These are phyloP conservation scores for Ephestia elutella DNA, from an alignment of 1,140 invertebrate genomes.

Conservation along the genomic window DNA sequence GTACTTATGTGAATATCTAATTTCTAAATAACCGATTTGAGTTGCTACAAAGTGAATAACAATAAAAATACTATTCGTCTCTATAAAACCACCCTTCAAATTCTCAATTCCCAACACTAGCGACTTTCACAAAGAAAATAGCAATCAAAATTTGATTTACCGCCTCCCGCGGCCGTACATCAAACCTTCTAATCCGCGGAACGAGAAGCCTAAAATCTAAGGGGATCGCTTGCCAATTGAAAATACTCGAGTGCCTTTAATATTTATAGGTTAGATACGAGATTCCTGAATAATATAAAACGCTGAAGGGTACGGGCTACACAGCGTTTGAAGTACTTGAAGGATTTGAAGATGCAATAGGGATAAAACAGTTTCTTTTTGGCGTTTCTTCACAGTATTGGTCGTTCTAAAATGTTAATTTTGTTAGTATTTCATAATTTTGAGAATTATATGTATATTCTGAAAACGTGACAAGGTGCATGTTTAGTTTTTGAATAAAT, in stretches of 20 bases:
- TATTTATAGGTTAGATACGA: slow-evolving; percentile 59
- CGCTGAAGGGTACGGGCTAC: slow-evolving; percentile 17
- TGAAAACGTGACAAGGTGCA: too few relatives aligned
- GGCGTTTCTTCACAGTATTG: too few relatives aligned
- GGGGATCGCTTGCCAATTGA: slow-evolving; percentile 66
- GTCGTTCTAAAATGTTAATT: too few relatives aligned
- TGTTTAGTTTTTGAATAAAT: too few relatives aligned
- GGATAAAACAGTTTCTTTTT: too few relatives aligned
- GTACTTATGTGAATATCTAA: too few relatives aligned
- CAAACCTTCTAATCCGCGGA: slow-evolving; percentile 64
- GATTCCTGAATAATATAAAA: slow-evolving; percentile 40
- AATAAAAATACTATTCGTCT: too few relatives aligned
- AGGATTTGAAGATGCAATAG: too few relatives aligned
- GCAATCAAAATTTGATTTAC: slow-evolving; percentile 74
- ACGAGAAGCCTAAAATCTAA: slow-evolving; percentile 59
- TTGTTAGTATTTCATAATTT: too few relatives aligned
- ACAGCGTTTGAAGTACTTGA: neutral
- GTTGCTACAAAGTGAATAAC: too few relatives aligned
- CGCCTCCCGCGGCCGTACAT: slow-evolving; percentile 70
- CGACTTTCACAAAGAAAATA: slow-evolving; percentile 71
- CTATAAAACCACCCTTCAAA: neutral
- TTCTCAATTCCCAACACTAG: slow-evolving; percentile 9
- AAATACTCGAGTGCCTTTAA: slow-evolving; percentile 54
- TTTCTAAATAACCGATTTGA: too few relatives aligned
- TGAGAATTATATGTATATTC: too few relatives aligned